Base-by-base conservation (phyloP, 2,113 vertebrate species). In the Lophotis ruficrista region DNA sequence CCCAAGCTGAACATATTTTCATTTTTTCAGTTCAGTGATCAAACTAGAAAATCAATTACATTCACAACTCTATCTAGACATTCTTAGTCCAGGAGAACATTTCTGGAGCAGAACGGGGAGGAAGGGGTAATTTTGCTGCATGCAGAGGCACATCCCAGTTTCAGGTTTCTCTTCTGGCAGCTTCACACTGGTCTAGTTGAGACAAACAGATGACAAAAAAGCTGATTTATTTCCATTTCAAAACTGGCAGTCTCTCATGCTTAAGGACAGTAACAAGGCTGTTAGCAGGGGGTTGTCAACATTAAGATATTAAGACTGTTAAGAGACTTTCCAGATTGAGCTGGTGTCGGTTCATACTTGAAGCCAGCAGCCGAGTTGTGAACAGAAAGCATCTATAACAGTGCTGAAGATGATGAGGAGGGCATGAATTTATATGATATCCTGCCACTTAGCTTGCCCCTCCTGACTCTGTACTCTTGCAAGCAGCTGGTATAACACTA, bases 11-110 rank as follows among this genome's bases (percentile, higher is more conserved):
- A 95, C 28, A 71, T 41, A 53, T 76, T 84, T 96, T 84, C 43
- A 64, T 92, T 94, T 92, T 92, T 79, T 87, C 83, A 92, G 37
- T 87, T 84, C 78, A 75, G 50, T 65, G 73, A n/a, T 23, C 89
- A 94, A 91, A 88, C 20, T 37, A 89, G 75, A 87, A 96, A 96
- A 91, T 54, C 73, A 69, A 66, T 93, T 54, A 47, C 10, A 15
- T 72, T 90, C 87, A 66, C 75, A 85, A n/a, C 16, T 61, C 50
- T 50, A 14, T 35, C 38, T 33, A 56, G 61, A 51, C 12, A 7
- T 37, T 41, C 18, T 22, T 31, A 51, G 51, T 57, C 33, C 77
- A 89, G 23, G 12, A 80, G 28, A 76, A 61, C 10, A 47, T 45
- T 87, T 90, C 66, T 79, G 73, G 62, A 94, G n/a, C 18, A 79